These are phyloP conservation scores for Ommatoiulus sabulosus DNA, from an alignment of 2,888 invertebrate genomes.

Conservation along the genomic window DNA sequence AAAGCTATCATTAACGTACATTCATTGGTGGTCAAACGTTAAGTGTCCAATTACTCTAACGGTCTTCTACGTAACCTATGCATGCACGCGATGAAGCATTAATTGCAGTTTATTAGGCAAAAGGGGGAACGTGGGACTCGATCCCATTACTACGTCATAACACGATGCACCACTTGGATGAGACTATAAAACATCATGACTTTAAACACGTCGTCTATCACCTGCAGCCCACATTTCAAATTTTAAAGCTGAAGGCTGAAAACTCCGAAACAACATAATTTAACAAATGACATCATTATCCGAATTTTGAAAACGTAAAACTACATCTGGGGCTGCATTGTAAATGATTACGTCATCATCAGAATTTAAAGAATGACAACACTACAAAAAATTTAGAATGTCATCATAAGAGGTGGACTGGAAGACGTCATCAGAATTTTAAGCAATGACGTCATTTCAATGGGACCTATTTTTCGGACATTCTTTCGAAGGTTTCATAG, in stretches of 20 bases:
- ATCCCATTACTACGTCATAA: neutral
- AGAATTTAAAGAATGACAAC: too few relatives aligned
- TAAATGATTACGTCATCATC: too few relatives aligned
- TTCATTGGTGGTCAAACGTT: conserved; percentile 24
- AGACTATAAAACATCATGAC: neutral
- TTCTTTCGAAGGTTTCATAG: too few relatives aligned
- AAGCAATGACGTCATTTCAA: neutral
- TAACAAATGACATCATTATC: neutral
- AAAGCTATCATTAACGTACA: conserved; percentile 28
- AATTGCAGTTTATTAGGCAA: conserved; percentile 6
- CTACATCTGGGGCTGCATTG: too few relatives aligned
- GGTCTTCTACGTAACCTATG: conserved; percentile 8
- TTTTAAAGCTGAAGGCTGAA: neutral
- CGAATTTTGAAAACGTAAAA: too few relatives aligned
- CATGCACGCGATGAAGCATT: conserved; percentile 1
- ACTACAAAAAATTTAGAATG: too few relatives aligned
- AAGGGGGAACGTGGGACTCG: neutral
- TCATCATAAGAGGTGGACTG: too few relatives aligned
- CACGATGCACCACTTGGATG: neutral
- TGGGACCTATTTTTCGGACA: neutral
- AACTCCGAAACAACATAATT: too few relatives aligned
- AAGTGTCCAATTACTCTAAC: conserved; percentile 28
- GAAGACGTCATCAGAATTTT: neutral
- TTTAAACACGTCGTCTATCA: neutral
- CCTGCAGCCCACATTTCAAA: neutral